These are phyloP conservation scores for Heliconius erato DNA, from an alignment of 2,888 invertebrate species.

Conservation along the genomic window DNA sequence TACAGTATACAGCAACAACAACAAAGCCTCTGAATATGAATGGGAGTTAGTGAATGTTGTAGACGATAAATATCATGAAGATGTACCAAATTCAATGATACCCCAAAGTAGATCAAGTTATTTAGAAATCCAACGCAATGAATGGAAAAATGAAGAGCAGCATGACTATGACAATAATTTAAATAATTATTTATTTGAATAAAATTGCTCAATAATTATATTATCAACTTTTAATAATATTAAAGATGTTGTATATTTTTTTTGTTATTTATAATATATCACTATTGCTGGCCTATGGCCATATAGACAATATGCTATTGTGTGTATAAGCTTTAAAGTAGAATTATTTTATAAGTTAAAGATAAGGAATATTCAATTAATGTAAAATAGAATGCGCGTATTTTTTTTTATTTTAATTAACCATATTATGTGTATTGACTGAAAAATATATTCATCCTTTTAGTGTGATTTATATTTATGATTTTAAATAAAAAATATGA, in stretches of 20 bases:
- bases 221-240: neutral
- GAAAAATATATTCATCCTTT: no score
- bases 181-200: slow-evolving; percentile 58
- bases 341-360: neutral
- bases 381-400: neutral
- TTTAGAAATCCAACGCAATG: slow-evolving; percentile 66
- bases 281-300: neutral
- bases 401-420: no score
- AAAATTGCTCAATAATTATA: slow-evolving; percentile 23
- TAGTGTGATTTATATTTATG: no score
- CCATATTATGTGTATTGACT: no score
- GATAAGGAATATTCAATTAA: neutral
- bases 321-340: neutral
- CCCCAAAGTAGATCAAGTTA: slow-evolving; percentile 64
- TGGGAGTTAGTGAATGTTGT: slow-evolving; percentile 51
- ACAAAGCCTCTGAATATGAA: slow-evolving; percentile 40
- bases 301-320: no score
- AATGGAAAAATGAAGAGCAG: slow-evolving; percentile 64
- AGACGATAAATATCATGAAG: slow-evolving; percentile 47
- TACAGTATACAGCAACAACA: slow-evolving; percentile 28
- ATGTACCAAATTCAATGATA: slow-evolving; percentile 58
- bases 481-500: slow-evolving; percentile 28
- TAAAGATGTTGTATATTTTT: slow-evolving; percentile 10
- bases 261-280: neutral
- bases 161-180: slow-evolving; percentile 61